Conservation (phyloP, 2,797 vertebrate species). For the Xerus rutilus region DNA sequence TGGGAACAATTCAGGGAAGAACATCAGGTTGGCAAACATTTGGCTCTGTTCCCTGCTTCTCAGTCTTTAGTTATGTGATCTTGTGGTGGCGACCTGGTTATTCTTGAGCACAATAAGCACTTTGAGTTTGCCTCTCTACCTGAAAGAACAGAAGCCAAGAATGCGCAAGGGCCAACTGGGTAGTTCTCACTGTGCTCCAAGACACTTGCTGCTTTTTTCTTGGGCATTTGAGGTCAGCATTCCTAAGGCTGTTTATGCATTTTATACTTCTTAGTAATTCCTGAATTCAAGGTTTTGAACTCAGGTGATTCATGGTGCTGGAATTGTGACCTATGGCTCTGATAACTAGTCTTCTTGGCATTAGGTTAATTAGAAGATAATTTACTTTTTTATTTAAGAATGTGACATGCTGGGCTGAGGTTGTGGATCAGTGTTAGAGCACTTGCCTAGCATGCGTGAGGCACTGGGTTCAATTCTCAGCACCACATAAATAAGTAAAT, state of each 20-base stretch:
- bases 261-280: not conserved
- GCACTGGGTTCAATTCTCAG: too few species aligned
- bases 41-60: not conserved
- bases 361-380: conserved; percentile 18
- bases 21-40: not conserved
- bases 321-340: not conserved
- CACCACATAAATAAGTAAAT: too few species aligned
- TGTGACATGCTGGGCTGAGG: not conserved
- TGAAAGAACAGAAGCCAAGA: not conserved
- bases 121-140: not conserved
- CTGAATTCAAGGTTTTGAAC: not conserved
- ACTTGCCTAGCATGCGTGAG: too few species aligned
- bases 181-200: not conserved
- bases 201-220: fast-evolving
- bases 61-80: not conserved
- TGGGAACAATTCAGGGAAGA: conserved; percentile 6
- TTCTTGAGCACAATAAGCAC: not conserved
- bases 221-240: not conserved
- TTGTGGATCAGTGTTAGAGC: too few species aligned
- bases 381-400: not conserved
- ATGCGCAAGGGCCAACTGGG: fast-evolving
- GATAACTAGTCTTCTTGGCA: not conserved
- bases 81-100: not conserved
- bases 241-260: not conserved
- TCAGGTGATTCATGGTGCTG: not conserved